Percentiles rank a stretch among this genome's conserved stretches.
These are phyloP conservation scores for Monochamus saltuarius DNA, from an alignment of 1,140 invertebrate species.

Conservation along the genomic window DNA sequence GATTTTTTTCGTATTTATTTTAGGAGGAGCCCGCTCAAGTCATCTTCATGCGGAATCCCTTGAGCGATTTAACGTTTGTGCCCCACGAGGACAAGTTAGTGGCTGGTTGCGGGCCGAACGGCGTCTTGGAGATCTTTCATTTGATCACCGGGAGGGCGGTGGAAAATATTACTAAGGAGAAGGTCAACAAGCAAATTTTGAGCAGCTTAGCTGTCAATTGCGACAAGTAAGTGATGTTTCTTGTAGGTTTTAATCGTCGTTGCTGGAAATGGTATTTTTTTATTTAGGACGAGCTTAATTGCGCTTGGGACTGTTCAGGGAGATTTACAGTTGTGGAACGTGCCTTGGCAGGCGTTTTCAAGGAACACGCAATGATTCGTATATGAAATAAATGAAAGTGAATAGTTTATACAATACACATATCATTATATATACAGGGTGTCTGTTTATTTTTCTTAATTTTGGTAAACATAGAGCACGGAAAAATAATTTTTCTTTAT, in stretches of 20 bases:
- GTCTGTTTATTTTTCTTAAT: too few relatives aligned
- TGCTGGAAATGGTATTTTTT: conserved; percentile 13
- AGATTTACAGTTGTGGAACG: conserved; percentile 43
- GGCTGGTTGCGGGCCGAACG: conserved; percentile 36
- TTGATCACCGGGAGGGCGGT: conserved; percentile 37
- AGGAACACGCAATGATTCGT: not conserved
- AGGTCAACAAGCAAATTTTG: conserved; percentile 23
- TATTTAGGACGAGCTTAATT: conserved; percentile 39
- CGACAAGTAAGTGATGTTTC: conserved; percentile 22
- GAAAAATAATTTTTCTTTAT: too few relatives aligned
- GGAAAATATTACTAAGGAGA: conserved; percentile 25
- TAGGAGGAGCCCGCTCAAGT: conserved; percentile 46
- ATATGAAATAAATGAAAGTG: too few relatives aligned
- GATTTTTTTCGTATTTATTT: conserved; percentile 20
- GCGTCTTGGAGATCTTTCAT: conserved; percentile 41
- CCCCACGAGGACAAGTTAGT: conserved; percentile 45
- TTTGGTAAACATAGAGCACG: too few relatives aligned
- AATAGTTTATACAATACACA: too few relatives aligned
- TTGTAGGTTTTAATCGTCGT: not conserved
- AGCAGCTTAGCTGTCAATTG: conserved; percentile 35
- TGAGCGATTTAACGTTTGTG: conserved; percentile 38
- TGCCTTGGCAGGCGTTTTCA: conserved; percentile 36
- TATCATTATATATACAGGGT: too few relatives aligned
- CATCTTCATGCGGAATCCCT: conserved; percentile 39
- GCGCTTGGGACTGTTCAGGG: conserved; percentile 41